A percentile compares a stretch with the other conserved stretches of the same genome.
phyloP scores from a whole-genome alignment of 2,113 vertebrate species.

The Acrocephalus kingi region DNA sequence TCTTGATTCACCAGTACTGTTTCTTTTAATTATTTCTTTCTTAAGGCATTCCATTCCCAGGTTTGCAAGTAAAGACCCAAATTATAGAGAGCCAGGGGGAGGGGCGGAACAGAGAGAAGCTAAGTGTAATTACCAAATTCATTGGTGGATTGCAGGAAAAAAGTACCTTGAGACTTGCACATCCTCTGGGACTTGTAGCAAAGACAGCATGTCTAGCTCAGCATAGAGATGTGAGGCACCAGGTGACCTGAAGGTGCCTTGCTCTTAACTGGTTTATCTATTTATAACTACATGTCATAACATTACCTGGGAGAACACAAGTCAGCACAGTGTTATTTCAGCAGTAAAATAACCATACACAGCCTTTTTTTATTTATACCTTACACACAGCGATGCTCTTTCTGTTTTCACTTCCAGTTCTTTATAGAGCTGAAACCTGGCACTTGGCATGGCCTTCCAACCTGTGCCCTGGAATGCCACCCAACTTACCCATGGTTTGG shows the following conservation, averaged over 20 bases:
- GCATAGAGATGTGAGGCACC: constrained; percentile 9
- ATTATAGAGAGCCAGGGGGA: neutral
- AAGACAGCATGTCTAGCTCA: constrained; percentile 10
- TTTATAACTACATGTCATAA: constrained; percentile 36
- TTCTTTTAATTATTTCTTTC: constrained; percentile 9
- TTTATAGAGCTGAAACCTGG: neutral
- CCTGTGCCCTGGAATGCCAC: neutral
- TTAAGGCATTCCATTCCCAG: neutral
- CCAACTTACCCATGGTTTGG: neutral
- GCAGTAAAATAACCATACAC: neutral
- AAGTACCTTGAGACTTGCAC: neutral
- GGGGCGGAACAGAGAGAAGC: neutral
- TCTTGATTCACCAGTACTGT: neutral
- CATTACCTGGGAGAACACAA: constrained; percentile 31
- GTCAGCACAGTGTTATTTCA: neutral
- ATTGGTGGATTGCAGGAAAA: neutral
- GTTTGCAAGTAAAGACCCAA: neutral
- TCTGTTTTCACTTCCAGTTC: neutral
- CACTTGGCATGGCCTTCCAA: neutral
- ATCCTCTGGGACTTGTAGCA: neutral
- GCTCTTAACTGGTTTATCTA: constrained; percentile 30
- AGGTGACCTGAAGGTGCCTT: constrained; percentile 24
- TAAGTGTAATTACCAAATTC: neutral
- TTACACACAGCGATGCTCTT: neutral
- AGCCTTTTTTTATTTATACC: neutral